phyloP scores from a whole-genome alignment of 2,113 vertebrate genomes.

The Corydoras sp. region DNA sequence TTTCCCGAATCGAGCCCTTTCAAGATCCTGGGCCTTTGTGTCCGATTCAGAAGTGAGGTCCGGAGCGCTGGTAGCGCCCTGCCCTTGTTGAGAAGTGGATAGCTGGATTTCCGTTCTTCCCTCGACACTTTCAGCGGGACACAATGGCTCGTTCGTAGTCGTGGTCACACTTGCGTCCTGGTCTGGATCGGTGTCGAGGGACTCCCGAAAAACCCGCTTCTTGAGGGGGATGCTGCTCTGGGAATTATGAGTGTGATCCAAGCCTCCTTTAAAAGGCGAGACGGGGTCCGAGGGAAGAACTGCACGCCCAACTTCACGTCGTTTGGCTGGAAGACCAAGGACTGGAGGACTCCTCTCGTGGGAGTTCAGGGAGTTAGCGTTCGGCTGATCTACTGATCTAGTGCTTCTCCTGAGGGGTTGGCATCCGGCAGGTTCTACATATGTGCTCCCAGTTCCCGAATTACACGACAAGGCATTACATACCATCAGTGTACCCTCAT shows the following conservation, averaged over 20 bases:
- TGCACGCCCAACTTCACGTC: neutral
- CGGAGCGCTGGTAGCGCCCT: neutral
- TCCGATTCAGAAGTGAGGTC: neutral
- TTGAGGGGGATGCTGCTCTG: conserved; percentile 71
- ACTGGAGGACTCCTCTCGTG: conserved; percentile 3
- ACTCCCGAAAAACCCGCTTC: conserved; percentile 67
- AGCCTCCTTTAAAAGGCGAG: conserved; percentile 14
- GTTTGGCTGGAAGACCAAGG: conserved; percentile 5
- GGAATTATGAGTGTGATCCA: conserved; percentile 44
- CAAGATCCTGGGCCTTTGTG: neutral
- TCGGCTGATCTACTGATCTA: no score
- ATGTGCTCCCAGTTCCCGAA: no score
- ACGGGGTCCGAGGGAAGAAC: conserved; percentile 11
- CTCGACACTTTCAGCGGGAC: conserved; percentile 22
- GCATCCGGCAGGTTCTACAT: no score
- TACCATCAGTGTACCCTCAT: neutral
- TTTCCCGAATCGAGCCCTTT: neutral
- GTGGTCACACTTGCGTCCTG: conserved; percentile 36
- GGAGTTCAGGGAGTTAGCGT: neutral
- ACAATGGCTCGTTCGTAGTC: conserved; percentile 12
- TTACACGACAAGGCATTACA: neutral
- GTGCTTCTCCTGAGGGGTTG: no score
- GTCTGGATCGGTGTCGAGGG: conserved; percentile 54
- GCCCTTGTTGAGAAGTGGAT: neutral
- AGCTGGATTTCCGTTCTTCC: conserved; percentile 6